Conservation (phyloP, 1,140 invertebrate genomes). For the Heliconius eleuchia region DNA sequence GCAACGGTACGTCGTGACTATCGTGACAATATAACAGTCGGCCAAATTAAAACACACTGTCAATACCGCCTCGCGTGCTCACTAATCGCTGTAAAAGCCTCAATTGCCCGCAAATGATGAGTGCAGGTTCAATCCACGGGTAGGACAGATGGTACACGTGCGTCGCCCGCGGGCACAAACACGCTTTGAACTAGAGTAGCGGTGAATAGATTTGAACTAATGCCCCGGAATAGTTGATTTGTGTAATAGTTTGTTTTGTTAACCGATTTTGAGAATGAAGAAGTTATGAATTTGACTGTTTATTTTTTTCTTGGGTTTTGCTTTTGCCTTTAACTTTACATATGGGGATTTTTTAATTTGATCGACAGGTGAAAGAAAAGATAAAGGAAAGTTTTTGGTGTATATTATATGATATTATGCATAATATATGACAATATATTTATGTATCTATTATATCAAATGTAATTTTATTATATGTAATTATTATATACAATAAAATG, state of each 20-base stretch:
- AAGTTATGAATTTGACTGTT: not conserved
- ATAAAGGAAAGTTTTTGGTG: no score
- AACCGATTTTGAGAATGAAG: no score
- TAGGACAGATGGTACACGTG: slow-evolving; percentile 47
- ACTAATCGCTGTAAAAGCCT: slow-evolving; percentile 64
- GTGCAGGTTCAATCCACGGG: slow-evolving; percentile 53
- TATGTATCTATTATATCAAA: no score
- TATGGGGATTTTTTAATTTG: no score
- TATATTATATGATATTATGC: no score
- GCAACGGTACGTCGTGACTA: slow-evolving; percentile 35
- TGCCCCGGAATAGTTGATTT: not conserved
- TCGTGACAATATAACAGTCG: slow-evolving; percentile 40
- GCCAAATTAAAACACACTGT: slow-evolving; percentile 45
- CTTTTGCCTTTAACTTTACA: no score
- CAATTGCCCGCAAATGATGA: slow-evolving; percentile 65
- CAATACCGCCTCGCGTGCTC: slow-evolving; percentile 55
- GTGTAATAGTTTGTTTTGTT: not conserved
- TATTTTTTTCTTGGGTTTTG: not conserved
- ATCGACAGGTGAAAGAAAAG: no score
- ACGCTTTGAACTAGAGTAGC: not conserved
- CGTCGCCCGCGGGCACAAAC: slow-evolving; percentile 19
- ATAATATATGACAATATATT: no score
- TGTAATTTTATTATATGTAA: no score
- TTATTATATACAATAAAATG: no score
- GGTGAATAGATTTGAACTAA: not conserved